These are phyloP conservation scores for Orchesella cincta DNA, from an alignment of 1,140 invertebrate genomes.

Conservation along the genomic window DNA sequence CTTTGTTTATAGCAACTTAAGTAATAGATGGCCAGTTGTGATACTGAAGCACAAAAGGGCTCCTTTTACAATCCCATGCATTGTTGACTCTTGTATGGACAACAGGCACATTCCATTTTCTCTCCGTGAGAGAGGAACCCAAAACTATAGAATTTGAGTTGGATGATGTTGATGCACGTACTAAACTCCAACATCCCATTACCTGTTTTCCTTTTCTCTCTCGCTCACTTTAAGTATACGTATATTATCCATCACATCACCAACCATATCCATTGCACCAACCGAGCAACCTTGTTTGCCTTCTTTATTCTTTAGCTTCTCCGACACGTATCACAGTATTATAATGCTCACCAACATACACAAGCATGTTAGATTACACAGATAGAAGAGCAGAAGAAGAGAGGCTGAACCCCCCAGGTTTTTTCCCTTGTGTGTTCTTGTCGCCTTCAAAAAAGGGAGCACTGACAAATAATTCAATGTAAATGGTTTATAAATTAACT, in stretches of 20 bases:
- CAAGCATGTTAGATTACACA: constrained; percentile 13
- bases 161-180: background rate
- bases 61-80: background rate
- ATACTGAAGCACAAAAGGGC: background rate
- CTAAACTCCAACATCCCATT: background rate
- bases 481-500: constrained; percentile 29
- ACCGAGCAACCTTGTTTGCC: background rate
- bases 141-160: background rate
- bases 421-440: constrained; percentile 19
- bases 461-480: constrained; percentile 27
- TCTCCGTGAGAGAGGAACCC: constrained; percentile 3
- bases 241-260: background rate
- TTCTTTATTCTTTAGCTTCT: constrained; percentile 20
- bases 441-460: constrained; percentile 20
- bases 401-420: constrained; percentile 18
- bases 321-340: constrained; percentile 19
- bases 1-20: constrained; percentile 18
- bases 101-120: constrained; percentile 30
- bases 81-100: constrained; percentile 32
- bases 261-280: background rate
- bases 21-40: constrained; percentile 17
- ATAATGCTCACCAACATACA: constrained; percentile 14
- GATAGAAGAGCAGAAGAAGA: background rate
- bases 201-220: background rate
- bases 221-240: background rate